phyloP scores from a whole-genome alignment of 2,888 invertebrate genomes.

The Tetragonisca angustula region DNA sequence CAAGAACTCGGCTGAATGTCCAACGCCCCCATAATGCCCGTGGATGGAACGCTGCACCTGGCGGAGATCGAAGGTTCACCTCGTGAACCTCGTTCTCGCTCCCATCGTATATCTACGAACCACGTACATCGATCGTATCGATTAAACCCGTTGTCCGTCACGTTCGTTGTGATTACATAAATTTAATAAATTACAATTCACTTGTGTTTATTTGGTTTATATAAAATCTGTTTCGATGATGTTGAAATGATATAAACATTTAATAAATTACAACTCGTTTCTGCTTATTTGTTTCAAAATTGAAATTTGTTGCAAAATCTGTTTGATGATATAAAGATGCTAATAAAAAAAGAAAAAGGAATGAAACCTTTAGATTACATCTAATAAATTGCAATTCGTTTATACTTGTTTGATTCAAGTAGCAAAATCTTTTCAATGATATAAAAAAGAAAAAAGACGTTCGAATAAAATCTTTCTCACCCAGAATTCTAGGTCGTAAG shows the following conservation, averaged over 20 bases:
- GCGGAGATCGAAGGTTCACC: conserved; percentile 65
- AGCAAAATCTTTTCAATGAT: background rate
- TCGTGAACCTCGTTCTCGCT: conserved; percentile 48
- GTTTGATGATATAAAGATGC: too few species aligned
- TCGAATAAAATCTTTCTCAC: background rate
- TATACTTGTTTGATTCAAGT: background rate
- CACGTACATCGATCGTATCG: conserved; percentile 45
- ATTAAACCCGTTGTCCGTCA: conserved; percentile 29
- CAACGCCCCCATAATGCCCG: conserved; percentile 76
- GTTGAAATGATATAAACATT: too few species aligned
- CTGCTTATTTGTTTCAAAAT: too few species aligned
- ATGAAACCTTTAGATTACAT: background rate
- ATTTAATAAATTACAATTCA: too few species aligned
- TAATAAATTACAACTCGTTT: too few species aligned
- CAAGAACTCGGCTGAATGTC: conserved; percentile 74
- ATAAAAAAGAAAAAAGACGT: background rate
- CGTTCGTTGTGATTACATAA: background rate
- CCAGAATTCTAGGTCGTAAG: background rate
- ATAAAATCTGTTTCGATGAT: background rate
- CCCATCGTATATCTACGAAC: conserved; percentile 36
- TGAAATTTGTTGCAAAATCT: too few species aligned
- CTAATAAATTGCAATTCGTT: background rate
- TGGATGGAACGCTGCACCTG: conserved; percentile 73
- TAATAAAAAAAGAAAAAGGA: background rate
- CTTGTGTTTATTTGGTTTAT: too few species aligned